A percentile compares a stretch with the other conserved stretches of the same genome.
These are phyloP conservation scores for Ia io DNA, from an alignment of 2,113 vertebrate genomes.

Conservation along the genomic window DNA sequence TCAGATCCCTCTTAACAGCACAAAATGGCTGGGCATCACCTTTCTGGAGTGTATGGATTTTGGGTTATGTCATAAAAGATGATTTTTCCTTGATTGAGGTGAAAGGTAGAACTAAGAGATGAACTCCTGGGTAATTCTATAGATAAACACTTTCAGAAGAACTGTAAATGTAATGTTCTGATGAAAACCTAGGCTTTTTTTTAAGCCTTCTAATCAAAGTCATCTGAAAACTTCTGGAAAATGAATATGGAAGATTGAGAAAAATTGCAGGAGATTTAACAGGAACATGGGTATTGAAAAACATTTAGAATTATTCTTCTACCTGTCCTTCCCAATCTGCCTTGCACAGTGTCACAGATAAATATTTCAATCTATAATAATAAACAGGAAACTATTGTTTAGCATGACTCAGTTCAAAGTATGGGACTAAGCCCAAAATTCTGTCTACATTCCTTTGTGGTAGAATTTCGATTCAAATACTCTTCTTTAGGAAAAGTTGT, in stretches of 20 bases:
- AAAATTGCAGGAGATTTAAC: conserved; percentile 47
- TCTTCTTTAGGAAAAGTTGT: not conserved
- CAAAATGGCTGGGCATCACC: conserved; percentile 53
- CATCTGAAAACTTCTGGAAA: conserved; percentile 55
- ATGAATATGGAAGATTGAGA: conserved; percentile 45
- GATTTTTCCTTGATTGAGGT: conserved; percentile 78
- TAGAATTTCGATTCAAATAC: not conserved
- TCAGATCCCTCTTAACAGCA: conserved; percentile 64
- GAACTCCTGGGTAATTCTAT: conserved; percentile 71
- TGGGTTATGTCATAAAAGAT: conserved; percentile 78
- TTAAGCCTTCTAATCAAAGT: conserved; percentile 65
- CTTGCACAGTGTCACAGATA: conserved; percentile 16
- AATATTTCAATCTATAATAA: conserved; percentile 11
- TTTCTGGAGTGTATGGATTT: conserved; percentile 76
- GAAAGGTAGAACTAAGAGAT: conserved; percentile 75
- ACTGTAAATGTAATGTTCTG: conserved; percentile 75
- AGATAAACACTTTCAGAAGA: conserved; percentile 70
- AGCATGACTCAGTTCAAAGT: not conserved
- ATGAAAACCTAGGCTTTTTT: conserved; percentile 58
- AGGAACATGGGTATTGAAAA: conserved; percentile 59
- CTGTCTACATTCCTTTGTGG: not conserved
- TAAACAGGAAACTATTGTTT: not conserved
- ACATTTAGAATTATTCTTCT: conserved; percentile 29
- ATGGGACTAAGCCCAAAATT: not conserved
- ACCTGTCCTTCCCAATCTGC: not conserved